Evolutionary conservation across 2,797 vertebrate species (phyloP), one percentile per base, ranked within the genome.

Genomic region (Carapus acus): DNA sequence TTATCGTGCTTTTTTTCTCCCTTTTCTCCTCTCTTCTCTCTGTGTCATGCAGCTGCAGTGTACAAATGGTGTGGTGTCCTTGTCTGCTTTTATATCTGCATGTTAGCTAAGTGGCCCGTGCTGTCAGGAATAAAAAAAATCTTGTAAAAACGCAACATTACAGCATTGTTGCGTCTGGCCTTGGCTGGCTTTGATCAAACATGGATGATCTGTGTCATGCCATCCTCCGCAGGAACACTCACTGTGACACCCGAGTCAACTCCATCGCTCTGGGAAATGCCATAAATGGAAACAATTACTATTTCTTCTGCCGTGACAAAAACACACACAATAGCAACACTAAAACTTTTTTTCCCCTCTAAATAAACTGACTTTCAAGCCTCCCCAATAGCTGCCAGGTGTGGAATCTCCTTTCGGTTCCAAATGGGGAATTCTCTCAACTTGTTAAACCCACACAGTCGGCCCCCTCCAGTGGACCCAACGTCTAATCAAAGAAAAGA

Each of bases 301-400:
- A 48, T 69, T 60, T 55, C 60, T 54, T 43, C 43, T 64, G 40
- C 52, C 37, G 24, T 54, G 49, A 73, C 39, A 56, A 59, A 54
- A 33, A 33, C 4, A 27, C 49, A 45, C 54, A 64, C 50, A 69
- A 64, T 44, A 54, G 55, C 42, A 42, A 46, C 57, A 45, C 20
- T 58, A 62, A 66, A 31, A 66, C 40, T 65, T 61, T 42, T 73
- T 64, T 23, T 46, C n/a, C n/a, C n/a, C n/a, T n/a, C 63, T 58
- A 66, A 72, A 80, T 76, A 70, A 80, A 77, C 51, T 52, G 12
- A 55, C 62, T 76, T 79, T 76, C 36, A 67, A 67, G 54, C 65
- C 47, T 49, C 18, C n/a, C 46, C 54, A 60, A 64, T 79, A 54
- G 64, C 65, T 81, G 58, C 70, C 75, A 84, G 78, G 74, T 83